Percentiles rank a stretch among this genome's conserved stretches.
Evolutionary conservation across 2,113 vertebrate genomes (phyloP).

Genomic region (Mesoclemmys tuberculata): DNA sequence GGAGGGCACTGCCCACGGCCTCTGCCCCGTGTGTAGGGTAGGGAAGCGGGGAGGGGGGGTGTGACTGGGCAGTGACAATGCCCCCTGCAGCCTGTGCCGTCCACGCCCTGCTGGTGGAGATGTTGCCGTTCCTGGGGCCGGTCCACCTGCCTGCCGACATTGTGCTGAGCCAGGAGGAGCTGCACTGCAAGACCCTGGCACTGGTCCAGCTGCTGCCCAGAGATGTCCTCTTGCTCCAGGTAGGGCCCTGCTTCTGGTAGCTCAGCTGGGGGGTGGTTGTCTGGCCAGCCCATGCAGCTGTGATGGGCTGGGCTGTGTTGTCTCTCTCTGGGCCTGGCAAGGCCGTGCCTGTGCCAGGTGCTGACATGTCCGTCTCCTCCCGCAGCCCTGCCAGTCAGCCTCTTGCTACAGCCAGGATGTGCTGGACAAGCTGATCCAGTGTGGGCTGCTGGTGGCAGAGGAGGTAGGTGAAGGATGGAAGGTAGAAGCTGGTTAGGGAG

Average conservation of each 20-base stretch:
- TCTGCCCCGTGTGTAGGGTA: accelerated
- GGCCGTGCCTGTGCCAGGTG: neutral
- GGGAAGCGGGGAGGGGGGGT: neutral
- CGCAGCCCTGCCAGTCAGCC: conserved; percentile 88
- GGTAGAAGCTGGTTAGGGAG: no score
- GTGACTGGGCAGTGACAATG: accelerated
- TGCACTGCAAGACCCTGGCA: conserved; percentile 82
- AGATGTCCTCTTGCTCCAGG: conserved; percentile 79
- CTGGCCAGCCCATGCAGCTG: no score
- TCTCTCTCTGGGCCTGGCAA: conserved; percentile 10
- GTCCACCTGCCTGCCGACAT: conserved; percentile 72
- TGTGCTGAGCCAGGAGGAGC: conserved; percentile 82
- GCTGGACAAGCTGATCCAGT: conserved; percentile 89
- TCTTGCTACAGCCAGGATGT: conserved; percentile 83
- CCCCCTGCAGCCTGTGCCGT: conserved; percentile 86
- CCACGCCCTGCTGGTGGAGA: conserved; percentile 83
- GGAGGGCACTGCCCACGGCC: neutral
- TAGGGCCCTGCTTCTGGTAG: conserved; percentile 49
- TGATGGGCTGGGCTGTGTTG: conserved; percentile 44
- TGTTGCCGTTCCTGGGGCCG: conserved; percentile 64
- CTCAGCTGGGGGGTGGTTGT: neutral
- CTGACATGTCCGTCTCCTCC: neutral
- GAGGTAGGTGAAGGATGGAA: conserved; percentile 80
- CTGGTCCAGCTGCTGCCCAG: conserved; percentile 87
- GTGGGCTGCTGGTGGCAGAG: conserved; percentile 88